These are phyloP conservation scores for Rhinopithecus roxellana DNA, from an alignment of 2,113 vertebrate species.

Conservation along the genomic window DNA sequence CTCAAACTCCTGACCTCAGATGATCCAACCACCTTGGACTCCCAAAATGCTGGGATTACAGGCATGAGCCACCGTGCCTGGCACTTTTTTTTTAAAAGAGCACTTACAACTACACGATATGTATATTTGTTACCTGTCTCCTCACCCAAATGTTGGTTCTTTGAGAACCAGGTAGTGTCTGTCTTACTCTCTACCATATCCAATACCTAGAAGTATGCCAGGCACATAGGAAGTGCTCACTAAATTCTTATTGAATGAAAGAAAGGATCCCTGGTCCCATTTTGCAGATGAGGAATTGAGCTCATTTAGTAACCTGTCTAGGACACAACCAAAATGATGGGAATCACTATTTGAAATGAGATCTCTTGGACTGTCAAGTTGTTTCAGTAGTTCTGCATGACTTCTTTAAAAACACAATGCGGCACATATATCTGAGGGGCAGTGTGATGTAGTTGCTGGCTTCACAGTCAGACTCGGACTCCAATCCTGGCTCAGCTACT, in stretches of 20 bases:
- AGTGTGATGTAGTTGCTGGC: not conserved
- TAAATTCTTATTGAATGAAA: not conserved
- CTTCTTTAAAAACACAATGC: not conserved
- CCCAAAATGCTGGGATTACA: too few relatives aligned
- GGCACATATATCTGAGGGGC: not conserved
- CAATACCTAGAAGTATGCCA: not conserved
- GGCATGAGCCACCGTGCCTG: too few relatives aligned
- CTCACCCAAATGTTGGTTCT: not conserved
- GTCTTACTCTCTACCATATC: not conserved
- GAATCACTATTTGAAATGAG: not conserved
- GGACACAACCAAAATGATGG: not conserved
- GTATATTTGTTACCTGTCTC: not conserved
- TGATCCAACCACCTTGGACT: too few relatives aligned
- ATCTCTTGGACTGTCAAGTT: not conserved
- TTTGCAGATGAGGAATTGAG: not conserved
- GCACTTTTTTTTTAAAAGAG: not conserved
- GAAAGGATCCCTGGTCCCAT: not conserved
- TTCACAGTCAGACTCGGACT: conserved; percentile 13
- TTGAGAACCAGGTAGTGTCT: not conserved
- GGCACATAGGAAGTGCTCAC: not conserved
- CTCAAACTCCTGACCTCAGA: too few relatives aligned
- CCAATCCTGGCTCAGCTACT: not conserved
- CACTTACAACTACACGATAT: not conserved
- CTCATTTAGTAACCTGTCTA: not conserved
- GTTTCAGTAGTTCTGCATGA: not conserved